A percentile compares a stretch with the other conserved stretches of the same genome.
phyloP scores from a whole-genome alignment of 2,888 invertebrate genomes.

The Lasioglossum morio region DNA sequence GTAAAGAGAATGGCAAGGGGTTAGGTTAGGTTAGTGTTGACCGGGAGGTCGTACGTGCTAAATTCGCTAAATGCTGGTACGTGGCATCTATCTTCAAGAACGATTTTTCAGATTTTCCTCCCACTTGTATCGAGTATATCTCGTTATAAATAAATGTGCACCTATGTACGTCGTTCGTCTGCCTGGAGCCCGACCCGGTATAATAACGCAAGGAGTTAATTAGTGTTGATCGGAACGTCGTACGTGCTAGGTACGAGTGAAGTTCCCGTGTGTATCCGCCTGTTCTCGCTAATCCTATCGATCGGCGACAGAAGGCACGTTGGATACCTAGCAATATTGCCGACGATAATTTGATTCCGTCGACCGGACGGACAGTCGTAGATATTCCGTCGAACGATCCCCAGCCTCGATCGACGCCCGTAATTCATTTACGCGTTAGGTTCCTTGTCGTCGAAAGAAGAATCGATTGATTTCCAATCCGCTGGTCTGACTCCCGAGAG shows the following conservation, averaged over 20 bases:
- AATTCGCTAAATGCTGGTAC: neutral
- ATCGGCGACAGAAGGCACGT: constrained; percentile 44
- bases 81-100: neutral
- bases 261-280: constrained; percentile 20
- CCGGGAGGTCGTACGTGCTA: no score
- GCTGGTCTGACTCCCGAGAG: neutral
- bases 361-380: constrained; percentile 28
- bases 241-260: neutral
- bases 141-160: no score
- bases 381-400: constrained; percentile 9
- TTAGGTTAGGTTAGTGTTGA: no score
- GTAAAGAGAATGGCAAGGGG: no score
- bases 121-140: no score
- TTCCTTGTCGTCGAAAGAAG: neutral
- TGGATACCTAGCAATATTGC: constrained; percentile 31
- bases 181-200: no score
- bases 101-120: no score
- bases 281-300: constrained; percentile 47
- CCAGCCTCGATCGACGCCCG: neutral
- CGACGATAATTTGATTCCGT: constrained; percentile 46
- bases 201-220: neutral
- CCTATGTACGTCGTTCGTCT: no score
- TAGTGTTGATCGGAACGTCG: neutral
- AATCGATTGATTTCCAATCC: neutral
- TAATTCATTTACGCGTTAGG: constrained; percentile 18